Conservation (phyloP, 2,113 vertebrate species). For the Rhineura floridana region DNA sequence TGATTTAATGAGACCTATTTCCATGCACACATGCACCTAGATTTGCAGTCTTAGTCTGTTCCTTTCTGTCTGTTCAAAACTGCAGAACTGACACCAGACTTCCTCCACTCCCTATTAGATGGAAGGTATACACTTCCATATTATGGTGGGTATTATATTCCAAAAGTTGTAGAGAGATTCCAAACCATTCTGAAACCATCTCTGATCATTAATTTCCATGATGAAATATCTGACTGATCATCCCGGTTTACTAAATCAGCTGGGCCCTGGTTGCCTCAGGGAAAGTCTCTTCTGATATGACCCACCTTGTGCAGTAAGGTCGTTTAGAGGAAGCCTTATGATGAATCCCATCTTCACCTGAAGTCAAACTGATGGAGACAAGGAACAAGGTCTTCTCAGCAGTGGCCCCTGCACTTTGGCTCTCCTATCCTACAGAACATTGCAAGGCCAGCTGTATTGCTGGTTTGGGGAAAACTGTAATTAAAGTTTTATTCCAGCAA, state of each 20-base stretch:
- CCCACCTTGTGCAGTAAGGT: background rate
- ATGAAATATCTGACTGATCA: background rate
- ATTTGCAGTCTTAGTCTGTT: too few relatives aligned
- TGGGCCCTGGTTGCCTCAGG: background rate
- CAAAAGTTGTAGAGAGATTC: background rate
- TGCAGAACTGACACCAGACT: too few relatives aligned
- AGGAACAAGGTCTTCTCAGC: background rate
- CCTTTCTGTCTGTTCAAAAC: too few relatives aligned
- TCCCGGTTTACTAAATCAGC: background rate
- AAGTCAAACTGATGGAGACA: background rate
- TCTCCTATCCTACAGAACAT: background rate
- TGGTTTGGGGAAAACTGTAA: background rate
- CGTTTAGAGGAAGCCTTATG: background rate
- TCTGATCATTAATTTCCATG: background rate
- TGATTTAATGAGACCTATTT: background rate
- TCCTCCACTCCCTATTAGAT: too few relatives aligned
- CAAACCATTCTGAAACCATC: background rate
- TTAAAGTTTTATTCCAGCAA: background rate
- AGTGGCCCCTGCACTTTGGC: background rate
- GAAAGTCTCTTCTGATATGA: background rate
- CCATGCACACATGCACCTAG: too few relatives aligned
- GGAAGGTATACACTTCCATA: too few relatives aligned
- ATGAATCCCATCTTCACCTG: background rate
- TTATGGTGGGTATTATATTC: too few relatives aligned
- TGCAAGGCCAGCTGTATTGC: background rate